phyloP scores from a whole-genome alignment of 2,888 invertebrate genomes.

The Hesperia comma region DNA sequence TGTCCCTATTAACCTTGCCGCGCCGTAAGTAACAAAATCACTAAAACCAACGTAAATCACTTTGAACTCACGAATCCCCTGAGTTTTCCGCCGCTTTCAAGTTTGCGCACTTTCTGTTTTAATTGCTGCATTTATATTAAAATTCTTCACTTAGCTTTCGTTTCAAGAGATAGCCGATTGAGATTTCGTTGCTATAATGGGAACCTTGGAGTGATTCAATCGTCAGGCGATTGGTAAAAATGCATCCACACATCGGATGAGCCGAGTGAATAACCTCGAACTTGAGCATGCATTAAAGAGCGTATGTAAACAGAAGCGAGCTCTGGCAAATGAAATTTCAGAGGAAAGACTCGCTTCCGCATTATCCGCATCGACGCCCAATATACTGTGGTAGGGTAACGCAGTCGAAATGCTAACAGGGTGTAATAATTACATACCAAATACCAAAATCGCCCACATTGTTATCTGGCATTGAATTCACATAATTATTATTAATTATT shows the following conservation, averaged over 20 bases:
- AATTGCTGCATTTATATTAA: conserved; percentile 16
- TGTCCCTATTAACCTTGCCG: conserved; percentile 34
- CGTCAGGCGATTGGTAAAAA: conserved; percentile 23
- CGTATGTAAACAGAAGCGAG: conserved; percentile 69
- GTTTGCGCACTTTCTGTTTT: conserved; percentile 26
- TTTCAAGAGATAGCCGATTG: not conserved
- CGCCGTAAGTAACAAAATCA: conserved; percentile 30
- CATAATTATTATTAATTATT: not conserved
- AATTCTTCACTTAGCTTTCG: not conserved
- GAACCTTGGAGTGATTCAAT: conserved; percentile 25
- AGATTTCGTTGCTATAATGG: conserved; percentile 11
- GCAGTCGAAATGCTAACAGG: not conserved
- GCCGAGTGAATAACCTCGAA: conserved; percentile 69
- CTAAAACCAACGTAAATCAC: conserved; percentile 26
- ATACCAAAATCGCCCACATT: not conserved
- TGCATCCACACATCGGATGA: conserved; percentile 24
- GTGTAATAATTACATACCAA: not conserved
- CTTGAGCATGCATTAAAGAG: conserved; percentile 68
- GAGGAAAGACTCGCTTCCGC: conserved; percentile 67
- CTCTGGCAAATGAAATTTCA: conserved; percentile 68
- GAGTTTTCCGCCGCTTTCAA: conserved; percentile 27
- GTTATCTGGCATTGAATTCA: not conserved
- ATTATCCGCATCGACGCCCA: conserved; percentile 60
- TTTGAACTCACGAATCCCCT: conserved; percentile 21
- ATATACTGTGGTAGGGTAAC: conserved; percentile 43